These are phyloP conservation scores for Atethmia centrago DNA, from an alignment of 2,888 invertebrate species.

Conservation along the genomic window DNA sequence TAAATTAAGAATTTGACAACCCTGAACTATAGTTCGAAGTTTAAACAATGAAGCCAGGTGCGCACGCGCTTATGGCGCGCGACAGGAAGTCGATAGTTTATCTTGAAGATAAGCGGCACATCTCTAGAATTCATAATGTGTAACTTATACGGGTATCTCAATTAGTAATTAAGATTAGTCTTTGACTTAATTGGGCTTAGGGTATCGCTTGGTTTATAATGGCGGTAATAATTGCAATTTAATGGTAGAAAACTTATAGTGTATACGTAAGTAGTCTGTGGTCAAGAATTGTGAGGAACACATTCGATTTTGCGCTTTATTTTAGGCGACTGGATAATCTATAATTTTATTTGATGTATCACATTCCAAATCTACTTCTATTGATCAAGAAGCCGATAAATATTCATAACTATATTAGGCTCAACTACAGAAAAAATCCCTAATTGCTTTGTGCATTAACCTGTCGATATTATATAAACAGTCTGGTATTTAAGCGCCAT, in stretches of 20 bases:
- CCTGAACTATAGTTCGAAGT: constrained; percentile 64
- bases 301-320: not conserved
- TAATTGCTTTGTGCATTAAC: constrained; percentile 42
- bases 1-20: constrained; percentile 56
- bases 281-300: too few species aligned
- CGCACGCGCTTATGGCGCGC: constrained; percentile 67
- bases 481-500: constrained; percentile 46
- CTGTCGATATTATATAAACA: constrained; percentile 50
- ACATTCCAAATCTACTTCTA: constrained; percentile 1
- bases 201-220: constrained; percentile 39
- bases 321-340: not conserved
- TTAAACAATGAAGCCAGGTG: constrained; percentile 76
- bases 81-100: constrained; percentile 68
- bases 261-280: not conserved
- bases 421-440: constrained; percentile 11
- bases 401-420: constrained; percentile 17
- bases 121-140: constrained; percentile 72
- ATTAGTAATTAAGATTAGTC: constrained; percentile 63
- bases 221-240: constrained; percentile 32
- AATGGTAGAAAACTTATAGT: not conserved
- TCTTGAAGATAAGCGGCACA: constrained; percentile 71
- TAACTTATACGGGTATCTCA: constrained; percentile 65
- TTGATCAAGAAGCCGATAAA: constrained; percentile 27
- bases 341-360: not conserved
- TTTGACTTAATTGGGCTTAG: constrained; percentile 36